Conservation (phyloP, 1,140 invertebrate species). For the Hesperophylax magnus region DNA sequence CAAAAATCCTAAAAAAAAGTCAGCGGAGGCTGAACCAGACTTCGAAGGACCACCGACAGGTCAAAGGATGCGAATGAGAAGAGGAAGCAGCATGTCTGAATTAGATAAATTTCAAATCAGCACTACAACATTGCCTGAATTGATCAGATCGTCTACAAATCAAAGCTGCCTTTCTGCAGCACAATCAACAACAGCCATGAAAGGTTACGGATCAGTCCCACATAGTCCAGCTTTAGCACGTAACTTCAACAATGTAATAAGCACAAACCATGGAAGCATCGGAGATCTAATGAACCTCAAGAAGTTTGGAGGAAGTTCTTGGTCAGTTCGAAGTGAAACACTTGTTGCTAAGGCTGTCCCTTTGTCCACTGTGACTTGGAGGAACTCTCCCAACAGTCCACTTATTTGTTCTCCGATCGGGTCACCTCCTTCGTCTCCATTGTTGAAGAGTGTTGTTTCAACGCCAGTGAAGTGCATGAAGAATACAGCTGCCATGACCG, state of each 20-base stretch:
- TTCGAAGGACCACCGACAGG: conserved; percentile 56
- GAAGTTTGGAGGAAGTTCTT: conserved; percentile 78
- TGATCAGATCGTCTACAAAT: conserved; percentile 69
- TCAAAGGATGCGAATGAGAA: conserved; percentile 71
- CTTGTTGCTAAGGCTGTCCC: conserved; percentile 79
- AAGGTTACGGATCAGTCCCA: conserved; percentile 69
- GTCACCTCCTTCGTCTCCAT: conserved; percentile 62
- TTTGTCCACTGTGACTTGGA: conserved; percentile 77
- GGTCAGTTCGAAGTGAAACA: conserved; percentile 76
- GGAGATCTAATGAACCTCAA: conserved; percentile 85
- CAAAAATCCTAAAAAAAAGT: conserved; percentile 46
- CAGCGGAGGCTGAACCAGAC: conserved; percentile 54
- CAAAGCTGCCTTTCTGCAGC: conserved; percentile 61
- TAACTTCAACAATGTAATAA: conserved; percentile 62
- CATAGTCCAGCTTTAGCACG: conserved; percentile 71
- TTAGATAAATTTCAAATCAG: conserved; percentile 74
- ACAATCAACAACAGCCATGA: conserved; percentile 58
- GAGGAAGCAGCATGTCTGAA: conserved; percentile 81
- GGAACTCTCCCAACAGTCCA: conserved; percentile 63
- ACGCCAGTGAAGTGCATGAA: conserved; percentile 60
- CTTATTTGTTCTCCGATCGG: conserved; percentile 61
- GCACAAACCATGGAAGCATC: conserved; percentile 75
- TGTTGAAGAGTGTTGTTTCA: conserved; percentile 42
- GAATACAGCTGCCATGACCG: conserved; percentile 66
- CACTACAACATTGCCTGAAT: conserved; percentile 62